Base-by-base conservation (phyloP, 2,888 invertebrate species). In the Drosophila ezoana region DNA sequence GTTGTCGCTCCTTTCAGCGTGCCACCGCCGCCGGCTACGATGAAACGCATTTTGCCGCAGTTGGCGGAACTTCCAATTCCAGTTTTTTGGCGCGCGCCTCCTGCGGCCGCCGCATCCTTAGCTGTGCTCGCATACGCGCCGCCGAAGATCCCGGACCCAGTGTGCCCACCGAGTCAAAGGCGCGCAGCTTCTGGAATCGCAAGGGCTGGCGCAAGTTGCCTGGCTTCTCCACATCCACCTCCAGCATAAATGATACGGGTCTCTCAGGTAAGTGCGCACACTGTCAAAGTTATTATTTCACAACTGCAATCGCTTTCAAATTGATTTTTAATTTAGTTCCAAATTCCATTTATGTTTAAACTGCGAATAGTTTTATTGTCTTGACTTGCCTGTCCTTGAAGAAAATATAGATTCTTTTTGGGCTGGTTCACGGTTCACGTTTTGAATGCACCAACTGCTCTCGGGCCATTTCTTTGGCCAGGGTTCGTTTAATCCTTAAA, bases 191-290 rank as follows among this genome's bases (percentile, higher is more conserved):
- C 91, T 95, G 95, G 95, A 95, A 94, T 81, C 94, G 95, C 91
- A 96, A 96, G 89, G 94, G 95, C 1, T 96, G 96, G 96, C 95
- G 95, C 90, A 96, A 96, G 91, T 93, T 96, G 79, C 95, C 96
- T 14, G 95, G 95, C 32, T 95, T 96, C 87, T 95, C 95, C 60
- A 95, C 95, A 83, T 95, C 95, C 87, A 95, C 95, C 56, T 95
- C 94, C 82, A 95, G 95, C 89, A 94, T 94, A 89, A 95, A 95
- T 90, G 95, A 96, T 91, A 94, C 94, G 44, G 94, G 94, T 66
- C 93, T 94, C 54, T 64, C 83, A 91, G 95, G 95, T 95, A 92
- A 95, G 95, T 93, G n/a, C 5, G 6, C 0, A 1, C 3, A 8
- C 11, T 4, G 3, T 10, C 0, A 9, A n/a, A 2, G 38, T 9